Evolutionary conservation across 2,113 vertebrate species (phyloP).

Genomic region (Chamaetylas fuelleborni): DNA sequence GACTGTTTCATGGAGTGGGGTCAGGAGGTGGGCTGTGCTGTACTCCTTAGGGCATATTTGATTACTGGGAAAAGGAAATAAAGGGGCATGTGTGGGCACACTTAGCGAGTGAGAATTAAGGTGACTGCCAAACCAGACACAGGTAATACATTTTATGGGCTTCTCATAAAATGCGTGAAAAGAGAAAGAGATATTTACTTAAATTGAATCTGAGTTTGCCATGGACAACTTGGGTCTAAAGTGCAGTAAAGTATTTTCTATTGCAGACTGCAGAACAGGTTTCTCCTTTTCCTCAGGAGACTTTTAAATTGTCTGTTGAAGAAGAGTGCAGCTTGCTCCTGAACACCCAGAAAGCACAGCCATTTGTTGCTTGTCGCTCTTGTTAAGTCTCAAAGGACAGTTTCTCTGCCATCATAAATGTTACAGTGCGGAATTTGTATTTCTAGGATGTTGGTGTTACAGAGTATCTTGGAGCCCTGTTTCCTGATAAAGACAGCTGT

Average conservation of each 20-base stretch:
- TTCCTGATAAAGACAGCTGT: background rate
- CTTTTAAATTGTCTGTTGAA: background rate
- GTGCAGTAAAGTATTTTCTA: background rate
- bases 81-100: background rate
- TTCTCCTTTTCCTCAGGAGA: slow-evolving; percentile 21
- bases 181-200: background rate
- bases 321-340: background rate
- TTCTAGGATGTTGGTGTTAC: background rate
- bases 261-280: background rate
- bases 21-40: background rate
- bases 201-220: background rate
- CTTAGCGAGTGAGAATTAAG: background rate
- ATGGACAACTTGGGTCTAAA: background rate
- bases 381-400: slow-evolving; percentile 13
- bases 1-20: background rate
- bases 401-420: background rate
- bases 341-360: background rate
- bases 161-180: background rate
- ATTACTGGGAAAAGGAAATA: background rate
- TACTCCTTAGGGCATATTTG: background rate
- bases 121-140: background rate
- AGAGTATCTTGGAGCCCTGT: background rate
- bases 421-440: background rate
- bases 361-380: background rate
- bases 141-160: background rate